Evolutionary conservation across 2,888 invertebrate genomes (phyloP).

Genomic region (Smittia aterrima): DNA sequence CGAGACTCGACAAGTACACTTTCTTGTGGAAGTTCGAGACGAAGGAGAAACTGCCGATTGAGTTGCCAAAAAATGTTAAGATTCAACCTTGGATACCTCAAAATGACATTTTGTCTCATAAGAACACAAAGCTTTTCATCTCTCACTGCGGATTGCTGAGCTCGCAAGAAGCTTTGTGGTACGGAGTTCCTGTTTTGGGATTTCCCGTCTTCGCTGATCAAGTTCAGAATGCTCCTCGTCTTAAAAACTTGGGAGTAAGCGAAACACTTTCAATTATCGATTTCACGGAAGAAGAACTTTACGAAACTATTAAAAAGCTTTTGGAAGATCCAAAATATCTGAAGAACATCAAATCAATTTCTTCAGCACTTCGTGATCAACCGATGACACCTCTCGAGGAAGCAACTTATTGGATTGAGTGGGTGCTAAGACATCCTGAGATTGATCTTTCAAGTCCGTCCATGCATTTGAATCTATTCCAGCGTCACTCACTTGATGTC

Average conservation of each 20-base stretch:
- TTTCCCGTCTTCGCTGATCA: constrained; percentile 42
- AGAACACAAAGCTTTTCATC: constrained; percentile 41
- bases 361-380: constrained; percentile 16
- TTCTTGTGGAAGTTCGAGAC: constrained; percentile 41
- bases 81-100: constrained; percentile 41
- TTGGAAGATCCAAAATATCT: constrained; percentile 21
- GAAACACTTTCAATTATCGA: constrained; percentile 19
- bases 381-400: constrained; percentile 32
- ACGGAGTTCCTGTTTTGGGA: constrained; percentile 42
- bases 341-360: constrained; percentile 17
- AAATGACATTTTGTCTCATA: constrained; percentile 40
- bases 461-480: constrained; percentile 12
- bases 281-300: constrained; percentile 31
- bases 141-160: constrained; percentile 42
- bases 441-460: constrained; percentile 13
- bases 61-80: constrained; percentile 33
- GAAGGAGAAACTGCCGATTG: constrained; percentile 24
- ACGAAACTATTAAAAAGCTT: constrained; percentile 11
- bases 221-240: constrained; percentile 14
- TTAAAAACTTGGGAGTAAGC: constrained; percentile 16
- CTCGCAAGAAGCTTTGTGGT: constrained; percentile 39
- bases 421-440: constrained; percentile 30
- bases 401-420: constrained; percentile 39
- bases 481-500: constrained; percentile 28
- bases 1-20: neutral